A percentile compares a stretch with the other conserved stretches of the same genome.
Evolutionary conservation across 2,113 vertebrate species (phyloP).

Genomic region (Pterocles burchelli): DNA sequence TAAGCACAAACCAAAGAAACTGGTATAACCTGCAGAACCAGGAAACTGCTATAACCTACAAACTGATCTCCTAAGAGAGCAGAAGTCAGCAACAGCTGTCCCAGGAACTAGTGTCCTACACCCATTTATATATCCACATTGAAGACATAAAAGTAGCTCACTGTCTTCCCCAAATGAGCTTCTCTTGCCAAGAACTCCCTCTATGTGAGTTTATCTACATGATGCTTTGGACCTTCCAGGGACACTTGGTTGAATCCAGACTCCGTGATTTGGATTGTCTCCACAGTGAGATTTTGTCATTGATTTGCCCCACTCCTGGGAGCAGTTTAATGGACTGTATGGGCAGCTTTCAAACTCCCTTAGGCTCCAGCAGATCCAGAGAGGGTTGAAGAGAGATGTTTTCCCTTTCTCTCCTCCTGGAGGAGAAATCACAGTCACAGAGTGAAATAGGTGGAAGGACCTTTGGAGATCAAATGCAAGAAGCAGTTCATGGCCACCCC

Average conservation of each 20-base stretch:
- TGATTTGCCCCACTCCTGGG: not conserved
- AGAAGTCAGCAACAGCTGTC: not conserved
- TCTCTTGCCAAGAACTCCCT: not conserved
- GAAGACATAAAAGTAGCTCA: not conserved
- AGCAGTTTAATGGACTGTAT: not conserved
- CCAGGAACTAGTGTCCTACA: fast-evolving
- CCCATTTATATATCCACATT: not conserved
- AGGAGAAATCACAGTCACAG: not conserved
- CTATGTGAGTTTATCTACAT: fast-evolving
- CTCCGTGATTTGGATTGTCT: fast-evolving
- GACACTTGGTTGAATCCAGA: not conserved
- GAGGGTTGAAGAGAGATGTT: not conserved
- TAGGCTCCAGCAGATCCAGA: not conserved
- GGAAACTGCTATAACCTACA: not conserved
- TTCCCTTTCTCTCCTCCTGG: not conserved
- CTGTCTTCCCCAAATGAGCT: not conserved
- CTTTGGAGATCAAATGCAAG: not conserved
- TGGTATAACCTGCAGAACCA: not conserved
- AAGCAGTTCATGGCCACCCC: not conserved
- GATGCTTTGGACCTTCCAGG: not conserved
- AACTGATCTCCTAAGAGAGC: not conserved
- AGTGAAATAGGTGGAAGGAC: not conserved
- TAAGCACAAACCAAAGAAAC: not conserved
- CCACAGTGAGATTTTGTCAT: not conserved
- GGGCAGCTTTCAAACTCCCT: not conserved